Evolutionary conservation across 1,140 invertebrate genomes (phyloP).

Genomic region (Ips typographus): DNA sequence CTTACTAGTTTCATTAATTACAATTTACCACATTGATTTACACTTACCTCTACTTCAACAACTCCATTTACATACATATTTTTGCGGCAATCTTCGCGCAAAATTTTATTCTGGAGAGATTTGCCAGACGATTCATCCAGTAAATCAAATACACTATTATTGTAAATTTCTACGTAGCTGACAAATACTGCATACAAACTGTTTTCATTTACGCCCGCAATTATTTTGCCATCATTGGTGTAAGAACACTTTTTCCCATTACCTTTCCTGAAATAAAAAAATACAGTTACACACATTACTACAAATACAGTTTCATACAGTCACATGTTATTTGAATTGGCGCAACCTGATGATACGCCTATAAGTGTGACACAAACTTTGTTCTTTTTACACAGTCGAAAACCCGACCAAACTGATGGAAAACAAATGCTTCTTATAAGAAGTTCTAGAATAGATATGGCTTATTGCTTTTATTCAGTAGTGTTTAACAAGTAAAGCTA

Average conservation of each 20-base stretch:
- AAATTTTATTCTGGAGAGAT: conserved; percentile 63
- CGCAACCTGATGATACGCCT: too few relatives aligned
- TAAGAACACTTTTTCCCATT: conserved; percentile 42
- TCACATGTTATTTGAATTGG: too few relatives aligned
- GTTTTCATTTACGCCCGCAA: conserved; percentile 76
- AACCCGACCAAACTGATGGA: too few relatives aligned
- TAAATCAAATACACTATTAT: conserved; percentile 96
- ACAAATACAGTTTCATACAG: too few relatives aligned
- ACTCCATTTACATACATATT: conserved; percentile 91
- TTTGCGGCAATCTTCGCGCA: conserved; percentile 75
- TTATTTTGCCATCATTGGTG: conserved; percentile 46
- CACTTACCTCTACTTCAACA: conserved; percentile 81
- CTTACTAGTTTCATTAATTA: not conserved
- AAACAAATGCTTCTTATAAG: too few relatives aligned
- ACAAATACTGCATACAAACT: conserved; percentile 90
- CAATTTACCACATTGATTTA: not conserved
- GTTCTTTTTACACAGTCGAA: too few relatives aligned
- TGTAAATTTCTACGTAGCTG: conserved; percentile 97
- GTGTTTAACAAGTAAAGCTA: too few relatives aligned
- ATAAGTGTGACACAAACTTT: too few relatives aligned
- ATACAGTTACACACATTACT: not conserved
- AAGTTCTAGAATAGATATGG: too few relatives aligned
- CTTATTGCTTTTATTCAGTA: too few relatives aligned
- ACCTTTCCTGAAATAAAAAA: conserved; percentile 23
- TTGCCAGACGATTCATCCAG: conserved; percentile 68